Evolutionary conservation across 2,797 vertebrate genomes (phyloP), one percentile per base, ranked within the genome.

Genomic region (Thunnus albacares): DNA sequence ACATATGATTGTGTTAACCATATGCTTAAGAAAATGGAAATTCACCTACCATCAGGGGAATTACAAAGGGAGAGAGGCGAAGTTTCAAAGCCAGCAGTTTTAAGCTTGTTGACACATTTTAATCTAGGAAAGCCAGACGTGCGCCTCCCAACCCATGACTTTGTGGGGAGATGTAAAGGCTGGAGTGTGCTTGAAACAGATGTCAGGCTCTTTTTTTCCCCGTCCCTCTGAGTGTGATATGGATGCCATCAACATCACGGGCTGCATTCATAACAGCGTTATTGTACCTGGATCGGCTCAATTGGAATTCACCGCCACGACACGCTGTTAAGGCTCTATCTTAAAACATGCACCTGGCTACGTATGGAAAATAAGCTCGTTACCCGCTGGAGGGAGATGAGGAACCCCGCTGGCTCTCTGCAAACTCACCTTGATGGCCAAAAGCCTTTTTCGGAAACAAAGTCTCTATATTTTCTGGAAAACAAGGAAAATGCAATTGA

Each of bases 321-420:
- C 85, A 83, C 53, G 80, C 89, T 87, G 91, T 91, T 90, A 90
- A 83, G 85, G 69, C 91, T 92, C 94, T 96, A 95, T 96, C 95
- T 96, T 95, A 93, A 95, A 95, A 94, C 92, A 91, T 86, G 89
- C 95, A 96, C 94, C 94, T 96, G 95, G 93, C 92, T 90, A 92
- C 77, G 81, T 90, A 88, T 80, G 89, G 92, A 90, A 94, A 89
- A 89, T 91, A 92, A 92, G 90, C 92, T 92, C 61, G 87, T 93
- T 94, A 93, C 83, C 87, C 73, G 82, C 93, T 92, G 87, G 85
- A 87, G 86, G 90, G 87, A 85, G 88, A 91, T 90, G 83, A 87
- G 84, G 91, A 89, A 89, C 92, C 91, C 93, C 76, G 75, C 92
- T 87, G 91, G 88, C 90, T 91, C 86, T 71, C 77, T 80, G 82